phyloP scores from a whole-genome alignment of 2,888 invertebrate species.

The Allolobophora icterica region DNA sequence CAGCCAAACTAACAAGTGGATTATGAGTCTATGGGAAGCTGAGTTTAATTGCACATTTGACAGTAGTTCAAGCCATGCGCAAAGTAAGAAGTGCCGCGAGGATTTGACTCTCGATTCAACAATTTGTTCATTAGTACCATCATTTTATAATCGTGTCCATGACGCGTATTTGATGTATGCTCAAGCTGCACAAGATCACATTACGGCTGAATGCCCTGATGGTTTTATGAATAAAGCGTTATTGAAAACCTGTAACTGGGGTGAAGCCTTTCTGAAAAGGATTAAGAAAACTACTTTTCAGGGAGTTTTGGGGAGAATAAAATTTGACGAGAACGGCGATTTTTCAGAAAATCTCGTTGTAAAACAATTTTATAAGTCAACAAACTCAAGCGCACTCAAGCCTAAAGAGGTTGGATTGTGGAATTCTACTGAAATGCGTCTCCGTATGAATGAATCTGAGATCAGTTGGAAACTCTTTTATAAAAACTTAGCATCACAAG shows the following conservation, averaged over 20 bases:
- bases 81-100: not conserved
- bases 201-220: constrained; percentile 49
- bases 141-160: constrained; percentile 42
- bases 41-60: constrained; percentile 30
- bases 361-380: constrained; percentile 48
- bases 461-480: not conserved
- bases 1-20: constrained; percentile 29
- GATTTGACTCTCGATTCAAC: not conserved
- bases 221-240: constrained; percentile 37
- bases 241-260: constrained; percentile 47
- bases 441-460: not conserved
- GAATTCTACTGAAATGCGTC: not conserved
- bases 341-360: no score
- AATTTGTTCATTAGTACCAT: not conserved
- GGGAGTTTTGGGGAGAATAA: constrained; percentile 51
- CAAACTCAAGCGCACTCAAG: not conserved
- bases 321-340: constrained; percentile 54
- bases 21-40: constrained; percentile 23
- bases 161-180: constrained; percentile 54
- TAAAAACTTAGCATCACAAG: not conserved
- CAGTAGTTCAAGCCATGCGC: not conserved
- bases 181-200: constrained; percentile 50
- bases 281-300: constrained; percentile 51
- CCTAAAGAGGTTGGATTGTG: constrained; percentile 21
- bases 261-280: constrained; percentile 47